These are phyloP conservation scores for Cephus pygmeus DNA, from an alignment of 2,888 invertebrate genomes.

Conservation along the genomic window DNA sequence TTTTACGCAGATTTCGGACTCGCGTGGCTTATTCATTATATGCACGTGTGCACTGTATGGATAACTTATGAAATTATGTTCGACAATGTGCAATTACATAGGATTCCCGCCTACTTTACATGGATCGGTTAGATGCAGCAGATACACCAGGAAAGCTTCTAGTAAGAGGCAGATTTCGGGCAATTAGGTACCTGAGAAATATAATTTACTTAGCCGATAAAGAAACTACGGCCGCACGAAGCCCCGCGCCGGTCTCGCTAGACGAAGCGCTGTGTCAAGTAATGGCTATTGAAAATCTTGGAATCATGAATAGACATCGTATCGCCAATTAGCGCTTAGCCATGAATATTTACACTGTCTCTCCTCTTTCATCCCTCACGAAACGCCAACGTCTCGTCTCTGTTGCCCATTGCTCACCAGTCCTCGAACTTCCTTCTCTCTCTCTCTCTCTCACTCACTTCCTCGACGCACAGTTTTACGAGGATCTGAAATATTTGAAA, in stretches of 20 bases:
- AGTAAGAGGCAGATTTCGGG: constrained; percentile 38
- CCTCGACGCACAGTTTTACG: background rate
- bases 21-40: constrained; percentile 41
- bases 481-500: background rate
- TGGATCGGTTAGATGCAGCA: constrained; percentile 37
- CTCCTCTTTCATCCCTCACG: background rate
- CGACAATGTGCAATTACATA: constrained; percentile 51
- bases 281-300: constrained; percentile 61
- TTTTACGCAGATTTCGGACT: constrained; percentile 25
- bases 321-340: constrained; percentile 59
- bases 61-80: constrained; percentile 44
- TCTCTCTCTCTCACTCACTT: background rate
- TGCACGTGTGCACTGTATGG: constrained; percentile 40
- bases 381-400: constrained; percentile 26
- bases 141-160: constrained; percentile 34
- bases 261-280: constrained; percentile 41
- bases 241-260: background rate
- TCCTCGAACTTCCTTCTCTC: constrained; percentile 20
- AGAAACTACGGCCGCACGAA: background rate
- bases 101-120: constrained; percentile 42
- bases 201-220: constrained; percentile 40
- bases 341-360: constrained; percentile 57
- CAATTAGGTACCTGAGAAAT: constrained; percentile 51
- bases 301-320: constrained; percentile 63
- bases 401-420: constrained; percentile 38